phyloP scores from a whole-genome alignment of 1,140 invertebrate genomes.

The Atta cephalotes region DNA sequence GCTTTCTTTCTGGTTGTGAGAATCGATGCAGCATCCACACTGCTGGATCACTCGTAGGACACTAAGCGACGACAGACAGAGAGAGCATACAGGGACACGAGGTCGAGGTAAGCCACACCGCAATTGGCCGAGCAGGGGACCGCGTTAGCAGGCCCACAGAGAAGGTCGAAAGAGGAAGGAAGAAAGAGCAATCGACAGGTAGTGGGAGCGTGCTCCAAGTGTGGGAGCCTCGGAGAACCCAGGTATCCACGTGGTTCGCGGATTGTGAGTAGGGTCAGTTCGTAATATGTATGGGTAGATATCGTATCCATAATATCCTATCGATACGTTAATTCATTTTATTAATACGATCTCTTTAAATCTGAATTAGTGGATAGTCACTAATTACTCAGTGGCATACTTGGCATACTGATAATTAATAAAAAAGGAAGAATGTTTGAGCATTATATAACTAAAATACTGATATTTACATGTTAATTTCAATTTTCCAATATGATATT shows the following conservation, averaged over 20 bases:
- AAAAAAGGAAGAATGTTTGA: too few relatives aligned
- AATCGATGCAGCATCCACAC: slow-evolving; percentile 76
- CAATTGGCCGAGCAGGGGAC: slow-evolving; percentile 74
- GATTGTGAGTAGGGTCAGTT: slow-evolving; percentile 53
- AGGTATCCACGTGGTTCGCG: slow-evolving; percentile 74
- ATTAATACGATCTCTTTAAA: neutral
- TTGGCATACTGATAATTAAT: too few relatives aligned
- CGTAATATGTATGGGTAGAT: too few relatives aligned
- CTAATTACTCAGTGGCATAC: too few relatives aligned
- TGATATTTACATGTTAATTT: too few relatives aligned
- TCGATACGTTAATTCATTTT: neutral
- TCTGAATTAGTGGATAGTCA: too few relatives aligned
- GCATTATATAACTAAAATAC: too few relatives aligned
- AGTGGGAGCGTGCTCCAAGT: slow-evolving; percentile 70
- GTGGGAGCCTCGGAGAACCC: slow-evolving; percentile 62
- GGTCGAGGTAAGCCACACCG: slow-evolving; percentile 78
- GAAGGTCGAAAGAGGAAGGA: slow-evolving; percentile 59
- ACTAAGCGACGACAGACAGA: slow-evolving; percentile 78
- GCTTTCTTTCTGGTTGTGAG: slow-evolving; percentile 11
- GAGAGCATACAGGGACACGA: slow-evolving; percentile 70
- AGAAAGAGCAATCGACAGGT: slow-evolving; percentile 62
- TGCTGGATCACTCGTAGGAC: slow-evolving; percentile 77
- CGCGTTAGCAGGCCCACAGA: slow-evolving; percentile 40
- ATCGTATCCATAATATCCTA: neutral
- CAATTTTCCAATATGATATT: too few relatives aligned